Percentiles rank a stretch among this genome's conserved stretches.
phyloP scores from a whole-genome alignment of 2,888 invertebrate genomes.

The Melinaea marsaeus region DNA sequence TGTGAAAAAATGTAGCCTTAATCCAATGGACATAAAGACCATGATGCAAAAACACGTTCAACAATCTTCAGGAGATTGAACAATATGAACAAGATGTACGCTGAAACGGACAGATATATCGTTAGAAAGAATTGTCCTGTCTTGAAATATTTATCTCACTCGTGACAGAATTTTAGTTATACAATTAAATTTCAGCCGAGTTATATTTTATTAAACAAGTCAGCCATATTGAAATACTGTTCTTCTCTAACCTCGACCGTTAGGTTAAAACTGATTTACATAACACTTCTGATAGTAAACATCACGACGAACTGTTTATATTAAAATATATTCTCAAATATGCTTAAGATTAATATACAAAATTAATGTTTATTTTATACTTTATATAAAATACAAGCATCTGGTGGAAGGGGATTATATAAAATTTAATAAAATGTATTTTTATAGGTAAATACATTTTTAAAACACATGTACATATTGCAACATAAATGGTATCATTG shows the following conservation, averaged over 20 bases:
- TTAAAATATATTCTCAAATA: background rate
- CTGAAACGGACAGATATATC: conserved; percentile 4
- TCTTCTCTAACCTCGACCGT: too few relatives aligned
- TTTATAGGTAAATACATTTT: too few relatives aligned
- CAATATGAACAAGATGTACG: conserved; percentile 1
- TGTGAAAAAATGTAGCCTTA: conserved; percentile 7
- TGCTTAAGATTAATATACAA: background rate
- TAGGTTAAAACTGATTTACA: too few relatives aligned
- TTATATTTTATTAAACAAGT: too few relatives aligned
- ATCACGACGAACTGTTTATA: background rate
- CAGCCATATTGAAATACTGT: too few relatives aligned
- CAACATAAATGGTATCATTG: too few relatives aligned
- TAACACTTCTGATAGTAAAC: background rate
- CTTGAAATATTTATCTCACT: background rate
- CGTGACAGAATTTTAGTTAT: background rate
- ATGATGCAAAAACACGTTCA: conserved; percentile 2
- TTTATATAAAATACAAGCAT: too few relatives aligned
- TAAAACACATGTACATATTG: too few relatives aligned
- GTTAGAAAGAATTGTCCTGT: background rate
- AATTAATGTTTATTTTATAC: too few relatives aligned
- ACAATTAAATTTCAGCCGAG: too few relatives aligned
- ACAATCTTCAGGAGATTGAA: conserved; percentile 6
- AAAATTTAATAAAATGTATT: too few relatives aligned
- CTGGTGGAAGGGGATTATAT: too few relatives aligned
- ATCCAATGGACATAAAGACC: conserved; percentile 1